Conservation (phyloP, 2,888 invertebrate genomes). For the Torymus aiolomorphi region DNA sequence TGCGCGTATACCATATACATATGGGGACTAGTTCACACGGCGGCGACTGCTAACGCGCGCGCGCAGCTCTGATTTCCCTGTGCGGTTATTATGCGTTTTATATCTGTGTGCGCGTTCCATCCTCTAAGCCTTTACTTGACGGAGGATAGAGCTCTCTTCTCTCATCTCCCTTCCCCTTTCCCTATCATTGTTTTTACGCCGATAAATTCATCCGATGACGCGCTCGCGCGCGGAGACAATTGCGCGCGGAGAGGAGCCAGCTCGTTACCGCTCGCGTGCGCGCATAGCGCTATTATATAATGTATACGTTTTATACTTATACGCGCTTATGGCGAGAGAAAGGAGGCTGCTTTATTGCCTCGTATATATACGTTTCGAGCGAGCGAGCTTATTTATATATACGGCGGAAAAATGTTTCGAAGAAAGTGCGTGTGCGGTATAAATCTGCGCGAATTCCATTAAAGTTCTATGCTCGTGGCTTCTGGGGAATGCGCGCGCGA, state of each 20-base stretch:
- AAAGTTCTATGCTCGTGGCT: conserved; percentile 20
- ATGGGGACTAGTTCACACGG: background rate
- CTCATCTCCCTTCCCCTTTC: no score
- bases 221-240: background rate
- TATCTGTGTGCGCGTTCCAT: no score
- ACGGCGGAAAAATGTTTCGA: conserved; percentile 21
- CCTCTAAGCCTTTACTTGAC: no score
- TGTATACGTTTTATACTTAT: background rate
- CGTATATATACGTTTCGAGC: conserved; percentile 12
- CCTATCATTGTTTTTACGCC: conserved; percentile 12
- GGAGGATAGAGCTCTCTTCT: no score
- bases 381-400: background rate
- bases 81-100: background rate
- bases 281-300: background rate
- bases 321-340: conserved; percentile 10
- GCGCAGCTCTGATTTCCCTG: conserved; percentile 17
- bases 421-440: conserved; percentile 26
- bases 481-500: background rate
- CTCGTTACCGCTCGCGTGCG: conserved; percentile 30
- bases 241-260: conserved; percentile 1
- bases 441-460: conserved; percentile 50
- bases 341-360: conserved; percentile 33
- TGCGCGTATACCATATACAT: background rate
- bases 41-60: background rate
- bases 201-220: conserved; percentile 36